Conservation (phyloP, 2,113 vertebrate genomes). For the Myanophis thanlyinensis region DNA sequence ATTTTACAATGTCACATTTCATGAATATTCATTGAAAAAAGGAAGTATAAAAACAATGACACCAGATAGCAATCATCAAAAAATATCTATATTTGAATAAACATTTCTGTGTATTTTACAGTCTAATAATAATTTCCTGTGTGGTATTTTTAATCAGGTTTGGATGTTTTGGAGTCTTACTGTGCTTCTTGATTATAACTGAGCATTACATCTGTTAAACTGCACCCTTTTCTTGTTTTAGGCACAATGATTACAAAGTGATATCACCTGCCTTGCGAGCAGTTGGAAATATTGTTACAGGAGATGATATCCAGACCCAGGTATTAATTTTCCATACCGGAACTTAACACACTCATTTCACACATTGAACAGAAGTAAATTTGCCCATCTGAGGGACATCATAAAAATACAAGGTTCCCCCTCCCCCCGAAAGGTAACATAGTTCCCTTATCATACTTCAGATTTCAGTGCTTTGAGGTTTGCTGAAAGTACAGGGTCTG, state of each 20-base stretch:
- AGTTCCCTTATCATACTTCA: not conserved
- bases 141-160: not conserved
- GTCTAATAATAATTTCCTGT: not conserved
- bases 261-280: slow-evolving; percentile 94
- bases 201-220: not conserved
- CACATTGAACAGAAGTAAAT: not conserved
- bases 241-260: slow-evolving; percentile 97
- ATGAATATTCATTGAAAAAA: not conserved
- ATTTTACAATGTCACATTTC: not conserved
- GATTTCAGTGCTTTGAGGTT: not conserved
- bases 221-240: slow-evolving; percentile 62
- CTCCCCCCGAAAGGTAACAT: not conserved
- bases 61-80: not conserved
- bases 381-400: not conserved
- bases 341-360: not conserved
- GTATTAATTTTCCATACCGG: slow-evolving; percentile 56
- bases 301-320: slow-evolving; percentile 97
- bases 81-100: not conserved
- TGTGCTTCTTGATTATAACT: slow-evolving; percentile 7
- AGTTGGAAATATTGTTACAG: slow-evolving; percentile 96
- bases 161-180: not conserved
- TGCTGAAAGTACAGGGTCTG: not conserved
- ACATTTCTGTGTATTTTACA: not conserved
- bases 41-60: not conserved
- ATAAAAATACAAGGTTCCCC: not conserved